Evolutionary conservation across 2,113 vertebrate species (phyloP).

Genomic region (Cervus canadensis): DNA sequence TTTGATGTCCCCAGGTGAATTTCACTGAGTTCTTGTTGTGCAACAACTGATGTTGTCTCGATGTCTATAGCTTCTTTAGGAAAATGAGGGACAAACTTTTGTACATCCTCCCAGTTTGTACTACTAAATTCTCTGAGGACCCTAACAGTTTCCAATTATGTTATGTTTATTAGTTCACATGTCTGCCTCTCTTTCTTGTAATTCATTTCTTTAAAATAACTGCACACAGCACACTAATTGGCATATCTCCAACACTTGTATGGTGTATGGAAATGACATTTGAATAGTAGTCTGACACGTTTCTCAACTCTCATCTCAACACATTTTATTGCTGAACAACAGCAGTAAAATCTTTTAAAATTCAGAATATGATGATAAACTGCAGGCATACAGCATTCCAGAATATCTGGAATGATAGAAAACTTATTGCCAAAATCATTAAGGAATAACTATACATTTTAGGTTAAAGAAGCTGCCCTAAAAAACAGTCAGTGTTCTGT

Average conservation of each 20-base stretch:
- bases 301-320: background rate
- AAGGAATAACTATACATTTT: background rate
- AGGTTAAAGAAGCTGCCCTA: background rate
- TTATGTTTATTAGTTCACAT: background rate
- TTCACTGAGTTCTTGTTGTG: background rate
- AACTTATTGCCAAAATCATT: background rate
- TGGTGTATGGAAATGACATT: background rate
- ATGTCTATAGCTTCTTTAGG: background rate
- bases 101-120: background rate
- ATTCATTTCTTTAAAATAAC: background rate
- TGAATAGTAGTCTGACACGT: background rate
- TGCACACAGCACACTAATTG: background rate
- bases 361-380: background rate
- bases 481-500: background rate
- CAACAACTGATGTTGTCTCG: background rate
- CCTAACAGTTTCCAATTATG: background rate
- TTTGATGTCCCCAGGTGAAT: background rate
- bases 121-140: background rate
- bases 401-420: background rate
- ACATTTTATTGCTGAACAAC: background rate
- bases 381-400: background rate
- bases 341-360: background rate
- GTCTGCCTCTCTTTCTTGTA: background rate
- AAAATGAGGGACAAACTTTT: background rate
- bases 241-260: background rate